Percentiles rank a stretch among this genome's conserved stretches.
phyloP scores from a whole-genome alignment of 1,140 invertebrate genomes.

The Brachionus plicatilis region DNA sequence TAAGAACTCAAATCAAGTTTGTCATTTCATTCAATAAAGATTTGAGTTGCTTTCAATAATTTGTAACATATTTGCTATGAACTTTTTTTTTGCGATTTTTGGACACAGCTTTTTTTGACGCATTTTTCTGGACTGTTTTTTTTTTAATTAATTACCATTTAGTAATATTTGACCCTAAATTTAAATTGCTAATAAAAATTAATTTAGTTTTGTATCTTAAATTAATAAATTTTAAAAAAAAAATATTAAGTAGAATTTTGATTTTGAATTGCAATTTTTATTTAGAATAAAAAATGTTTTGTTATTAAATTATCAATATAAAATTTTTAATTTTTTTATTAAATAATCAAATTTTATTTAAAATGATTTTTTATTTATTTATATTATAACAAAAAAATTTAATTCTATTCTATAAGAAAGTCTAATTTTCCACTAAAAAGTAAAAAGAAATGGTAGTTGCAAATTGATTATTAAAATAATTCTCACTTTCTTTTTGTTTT shows the following conservation, averaged over 20 bases:
- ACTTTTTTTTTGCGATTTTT: too few relatives aligned
- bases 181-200: background rate
- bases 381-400: background rate
- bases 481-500: background rate
- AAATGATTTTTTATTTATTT: background rate
- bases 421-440: background rate
- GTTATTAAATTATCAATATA: background rate
- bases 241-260: background rate
- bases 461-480: background rate
- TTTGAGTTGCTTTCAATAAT: too few relatives aligned
- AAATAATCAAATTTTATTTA: background rate
- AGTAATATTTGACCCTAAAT: background rate
- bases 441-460: slow-evolving; percentile 2
- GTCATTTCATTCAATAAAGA: too few relatives aligned
- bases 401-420: background rate
- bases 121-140: too few relatives aligned
- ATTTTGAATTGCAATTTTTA: background rate
- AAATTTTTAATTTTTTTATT: background rate
- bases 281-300: background rate
- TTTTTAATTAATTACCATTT: background rate
- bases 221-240: background rate
- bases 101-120: too few relatives aligned
- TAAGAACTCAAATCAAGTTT: too few relatives aligned
- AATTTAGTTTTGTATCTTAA: background rate
- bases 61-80: too few relatives aligned